Base-by-base conservation (phyloP, 2,888 invertebrate genomes). In the Limnephilus lunatus region DNA sequence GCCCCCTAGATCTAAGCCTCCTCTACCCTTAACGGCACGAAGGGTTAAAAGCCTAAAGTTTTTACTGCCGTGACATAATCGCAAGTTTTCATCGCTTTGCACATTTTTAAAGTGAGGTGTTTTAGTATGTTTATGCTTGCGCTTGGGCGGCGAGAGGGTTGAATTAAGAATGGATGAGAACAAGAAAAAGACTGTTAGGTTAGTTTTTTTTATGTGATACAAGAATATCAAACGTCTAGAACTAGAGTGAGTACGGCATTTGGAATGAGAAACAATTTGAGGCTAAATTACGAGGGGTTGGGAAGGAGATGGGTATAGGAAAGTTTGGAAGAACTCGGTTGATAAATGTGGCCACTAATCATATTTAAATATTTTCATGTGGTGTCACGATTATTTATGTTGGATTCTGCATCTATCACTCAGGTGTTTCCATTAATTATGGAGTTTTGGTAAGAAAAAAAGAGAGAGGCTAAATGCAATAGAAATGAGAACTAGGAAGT, bases 11-110 rank as follows among this genome's bases (percentile, higher is more conserved):
- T 35, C 19, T 83, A 83, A 83, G 31, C 32, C 83, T 39, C 35
- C 5, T 32, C 83, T 12, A 19, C 83, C 83, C 39, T 83, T 83
- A 83, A 35, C 31, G 83, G 35, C 15, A 19, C 39, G 4, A 83
- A 83, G 83, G 25, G 83, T 32, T 83, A 32, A 83, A 68, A 19
- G 83, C 39, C 25, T 83, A 11, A 83, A 32, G 83, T 32, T 83
- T 83, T 83, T 83, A 83, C 83, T 32, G 83, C 19, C 35, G 35
- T 83, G 53, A 68, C 68, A 68, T 68, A 68, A 68, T 68, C 68
- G 68, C 83, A 35, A 35, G 31, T 83, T 83, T 83, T 83, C 39
- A 83, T 39, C 11, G 83, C 39, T 83, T 83, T 83, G 32, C 32
- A 83, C 39, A 83, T 83, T 83, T 83, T 39, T 83, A 83, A 35